Base-by-base conservation (phyloP, 2,113 vertebrate species). In the Sinosuthora webbiana region DNA sequence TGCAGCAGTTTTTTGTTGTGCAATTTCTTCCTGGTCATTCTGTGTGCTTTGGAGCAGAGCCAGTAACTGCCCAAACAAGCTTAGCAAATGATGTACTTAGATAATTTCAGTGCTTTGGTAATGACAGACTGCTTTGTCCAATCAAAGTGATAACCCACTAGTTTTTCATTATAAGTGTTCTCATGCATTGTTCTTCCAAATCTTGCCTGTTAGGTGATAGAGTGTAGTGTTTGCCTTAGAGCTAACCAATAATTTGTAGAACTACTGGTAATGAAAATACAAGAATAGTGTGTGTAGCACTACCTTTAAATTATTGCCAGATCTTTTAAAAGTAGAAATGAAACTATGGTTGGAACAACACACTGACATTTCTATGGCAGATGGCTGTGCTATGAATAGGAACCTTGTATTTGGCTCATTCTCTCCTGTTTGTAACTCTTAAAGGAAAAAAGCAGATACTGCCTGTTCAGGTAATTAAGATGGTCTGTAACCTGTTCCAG, bases 331-430 rank as follows among this genome's bases (percentile, higher is more conserved):
- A 27, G 9, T 57, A 42, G 37, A 50, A 42, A 13, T 22, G 22
- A 74, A 75, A 44, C 24, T 52, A 4, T 41, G 37, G 14, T 45
- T 90, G 68, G 37, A 79, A 13, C 2, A 16, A 27, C 47, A 8
- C 3, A 18, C 9, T 47, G 76, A 44, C 39, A 73, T 37, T 80
- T 55, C 75, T 64, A 3, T 84, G 79, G 68, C 77, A 94, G 83
- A 88, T 90, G 75, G 69, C 53, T 60, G 35, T 68, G 44, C 85
- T 95, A 63, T 81, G 56, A 94, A 83, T 76, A 92, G 87, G 53
- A 62, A 14, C 56, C 27, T 89, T 87, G 59, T 45, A 15, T 89
- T 90, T 92, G 71, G 22, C 62, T 95, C 52, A 31, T 87, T 84
- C 22, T 59, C 28, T 73, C 37, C 14, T 55, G 1, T 81, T 87